Base-by-base conservation (phyloP, 2,113 vertebrate genomes). In the Hypocryptadius cinnamomeus region DNA sequence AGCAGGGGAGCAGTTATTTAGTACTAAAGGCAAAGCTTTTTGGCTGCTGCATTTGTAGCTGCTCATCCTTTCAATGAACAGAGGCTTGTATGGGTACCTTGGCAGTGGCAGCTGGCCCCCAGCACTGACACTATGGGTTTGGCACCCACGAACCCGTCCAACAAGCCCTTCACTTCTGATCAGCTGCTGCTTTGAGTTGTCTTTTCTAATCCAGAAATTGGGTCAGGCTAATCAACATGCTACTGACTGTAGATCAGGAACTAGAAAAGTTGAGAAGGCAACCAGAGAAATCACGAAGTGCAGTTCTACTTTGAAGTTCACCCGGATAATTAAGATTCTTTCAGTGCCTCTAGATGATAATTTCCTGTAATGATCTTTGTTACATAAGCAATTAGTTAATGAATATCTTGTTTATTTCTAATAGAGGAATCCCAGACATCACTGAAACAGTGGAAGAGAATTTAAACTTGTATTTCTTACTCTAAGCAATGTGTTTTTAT, bases 281-380 rank as follows among this genome's bases (percentile, higher is more conserved):
- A 22, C 25, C 10, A 4, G 3, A 45, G 60, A 88, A 90, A 69
- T 79, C 35, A 22, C 0, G 0, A 50, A 83, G 27, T 54, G 10
- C 16, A 13, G 12, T 77, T 91, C 40, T 87, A 60, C 82, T 91
- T 87, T 60, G 48, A 86, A 76, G 44, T 84, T 96, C 72, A 95
- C 79, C 79, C 88, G 69, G 37, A 24, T 80, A 84, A 91, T 85
- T 85, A 60, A 79, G 76, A 64, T 68, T 68, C 35, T 90, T 90
- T 57, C 6, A 6, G n/a, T 79, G 60, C 48, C 15, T 91, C 48
- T 73, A 63, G 42, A 21, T 83, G 56, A 79, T 92, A 35, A 91
- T 88, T 95, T 92, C 65, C 66, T 89, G 68, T 91, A 87, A 91
- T 87, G 71, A 61, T 79, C 66, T 87, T 96, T 89, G 54, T 96